Conservation (phyloP, 2,888 invertebrate genomes). For the Dascillus cervinus region DNA sequence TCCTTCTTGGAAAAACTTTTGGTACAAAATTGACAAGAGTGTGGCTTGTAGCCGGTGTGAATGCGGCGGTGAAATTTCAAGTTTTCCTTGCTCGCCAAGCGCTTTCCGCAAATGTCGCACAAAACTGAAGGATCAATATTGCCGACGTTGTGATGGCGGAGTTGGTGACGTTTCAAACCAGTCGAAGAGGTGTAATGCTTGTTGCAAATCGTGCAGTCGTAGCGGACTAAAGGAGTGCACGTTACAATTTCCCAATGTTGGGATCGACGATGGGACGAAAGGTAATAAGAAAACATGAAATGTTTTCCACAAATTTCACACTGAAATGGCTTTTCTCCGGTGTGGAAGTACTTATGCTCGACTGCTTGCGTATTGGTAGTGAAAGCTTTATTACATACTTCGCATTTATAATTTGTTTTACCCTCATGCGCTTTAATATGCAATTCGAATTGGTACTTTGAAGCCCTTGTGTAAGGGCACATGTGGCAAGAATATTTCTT, state of each 20-base stretch:
- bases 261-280: constrained; percentile 45
- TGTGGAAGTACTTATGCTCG: constrained; percentile 17
- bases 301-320: constrained; percentile 43
- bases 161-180: background rate
- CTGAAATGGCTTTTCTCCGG: constrained; percentile 44
- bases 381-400: constrained; percentile 6
- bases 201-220: background rate
- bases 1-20: constrained; percentile 43
- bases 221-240: background rate
- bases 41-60: constrained; percentile 34
- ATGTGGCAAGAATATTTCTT: constrained; percentile 32
- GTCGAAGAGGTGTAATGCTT: background rate
- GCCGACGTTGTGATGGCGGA: background rate
- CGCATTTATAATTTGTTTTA: constrained; percentile 24
- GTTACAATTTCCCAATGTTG: constrained; percentile 42
- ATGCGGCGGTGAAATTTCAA: constrained; percentile 35
- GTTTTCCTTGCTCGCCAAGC: constrained; percentile 35
- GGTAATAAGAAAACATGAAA: constrained; percentile 47
- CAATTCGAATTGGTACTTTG: constrained; percentile 31
- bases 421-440: constrained; percentile 35
- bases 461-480: constrained; percentile 33
- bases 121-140: constrained; percentile 41
- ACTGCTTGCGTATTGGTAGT: background rate
- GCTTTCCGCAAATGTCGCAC: constrained; percentile 37
- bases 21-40: constrained; percentile 34